Base-by-base conservation (phyloP, 2,113 vertebrate species). In the Nipponia nippon region DNA sequence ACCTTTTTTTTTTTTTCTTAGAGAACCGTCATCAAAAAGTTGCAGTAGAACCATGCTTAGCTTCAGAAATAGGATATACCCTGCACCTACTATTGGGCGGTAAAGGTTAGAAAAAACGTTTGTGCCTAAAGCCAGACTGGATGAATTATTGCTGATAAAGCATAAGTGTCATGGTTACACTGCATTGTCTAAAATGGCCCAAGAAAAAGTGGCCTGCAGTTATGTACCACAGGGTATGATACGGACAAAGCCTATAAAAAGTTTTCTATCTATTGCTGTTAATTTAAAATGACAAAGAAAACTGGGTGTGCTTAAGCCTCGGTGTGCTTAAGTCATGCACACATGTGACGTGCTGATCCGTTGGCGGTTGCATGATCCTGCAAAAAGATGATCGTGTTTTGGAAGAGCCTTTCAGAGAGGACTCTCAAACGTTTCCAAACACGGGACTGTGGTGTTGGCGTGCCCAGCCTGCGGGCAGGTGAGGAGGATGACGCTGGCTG, bases 381-480 rank as follows among this genome's bases (percentile, higher is more conserved):
- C 13, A 16, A 36, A 27, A 61, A 46, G 58, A 65, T 1, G 44
- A 22, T 0, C 0, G 0, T 11, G 23, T 14, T 62, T 73, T n/a
- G 38, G n/a, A 40, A 55, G 14, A 13, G 26, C 21, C 32, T 38
- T 73, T 67, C 49, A 1, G 32, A 15, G 16, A 29, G 19, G 15
- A 27, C 22, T 69, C 13, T 13, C 42, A 21, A 7, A 23, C 0
- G 2, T 30, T 65, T 25, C 59, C 5, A 12, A 13, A 27, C 0
- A 2, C 1, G 6, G 34, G 8, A 16, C 0, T 9, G 78, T 17
- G 49, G 4, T 1, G 1, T 3, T 1, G 34, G 53, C 0, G 0
- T 14, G 20, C 36, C 42, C 26, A 36, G 58, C 17, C 56, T 9
- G 29, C 5, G 3, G 29, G 30, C 11, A 5, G 44, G 11, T 1